Percentiles rank a stretch among this genome's conserved stretches.
These are phyloP conservation scores for Pampus argenteus DNA, from an alignment of 2,797 vertebrate genomes.

Conservation along the genomic window DNA sequence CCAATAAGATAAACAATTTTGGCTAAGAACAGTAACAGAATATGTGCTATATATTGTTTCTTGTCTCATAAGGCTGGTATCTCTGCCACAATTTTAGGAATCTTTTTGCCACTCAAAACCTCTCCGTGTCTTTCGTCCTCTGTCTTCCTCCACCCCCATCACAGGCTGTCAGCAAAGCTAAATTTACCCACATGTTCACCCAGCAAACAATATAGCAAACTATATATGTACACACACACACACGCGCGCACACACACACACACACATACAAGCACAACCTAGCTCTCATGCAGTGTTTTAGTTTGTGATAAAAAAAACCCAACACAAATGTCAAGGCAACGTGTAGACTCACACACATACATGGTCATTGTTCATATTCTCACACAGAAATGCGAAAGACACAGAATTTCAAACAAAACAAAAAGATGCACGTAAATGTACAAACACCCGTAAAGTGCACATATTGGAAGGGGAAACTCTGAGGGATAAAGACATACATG, in stretches of 20 bases:
- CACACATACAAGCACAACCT: slow-evolving; percentile 37
- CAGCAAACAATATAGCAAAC: slow-evolving; percentile 51
- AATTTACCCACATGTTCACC: slow-evolving; percentile 74
- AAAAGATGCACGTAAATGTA: slow-evolving; percentile 34
- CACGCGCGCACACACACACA: too few species aligned
- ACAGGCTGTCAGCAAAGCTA: slow-evolving; percentile 72
- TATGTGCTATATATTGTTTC: slow-evolving; percentile 7
- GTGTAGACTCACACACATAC: slow-evolving; percentile 58
- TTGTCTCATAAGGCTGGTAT: slow-evolving; percentile 5
- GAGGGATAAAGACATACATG: slow-evolving; percentile 47
- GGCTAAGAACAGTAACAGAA: slow-evolving; percentile 1
- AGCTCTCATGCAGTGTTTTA: slow-evolving; percentile 30
- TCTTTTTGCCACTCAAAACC: slow-evolving; percentile 50
- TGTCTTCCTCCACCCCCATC: slow-evolving; percentile 39
- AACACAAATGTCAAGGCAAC: slow-evolving; percentile 66
- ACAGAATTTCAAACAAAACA: slow-evolving; percentile 36
- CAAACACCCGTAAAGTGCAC: slow-evolving; percentile 74
- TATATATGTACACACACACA: slow-evolving; percentile 9
- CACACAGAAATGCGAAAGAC: slow-evolving; percentile 63
- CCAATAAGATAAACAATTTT: slow-evolving; percentile 1
- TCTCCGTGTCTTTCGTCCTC: slow-evolving; percentile 27
- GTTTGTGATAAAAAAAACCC: slow-evolving; percentile 53
- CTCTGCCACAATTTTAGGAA: slow-evolving; percentile 42
- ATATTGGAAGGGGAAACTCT: slow-evolving; percentile 49
- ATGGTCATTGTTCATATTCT: slow-evolving; percentile 61